phyloP scores from a whole-genome alignment of 2,113 vertebrate genomes.

The Perca flavescens region DNA sequence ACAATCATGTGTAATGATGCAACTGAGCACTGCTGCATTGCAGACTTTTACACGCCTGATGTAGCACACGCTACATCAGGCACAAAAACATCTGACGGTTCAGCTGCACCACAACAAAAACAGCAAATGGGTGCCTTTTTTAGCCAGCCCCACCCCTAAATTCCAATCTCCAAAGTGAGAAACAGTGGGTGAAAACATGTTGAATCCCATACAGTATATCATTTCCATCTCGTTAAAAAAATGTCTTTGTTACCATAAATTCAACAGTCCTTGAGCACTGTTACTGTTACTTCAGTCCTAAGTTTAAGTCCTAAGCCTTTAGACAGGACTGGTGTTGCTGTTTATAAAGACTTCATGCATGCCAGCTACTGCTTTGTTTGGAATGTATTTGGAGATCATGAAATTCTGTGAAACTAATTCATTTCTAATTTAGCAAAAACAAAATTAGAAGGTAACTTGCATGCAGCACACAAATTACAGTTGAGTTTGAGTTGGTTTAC shows the following conservation, averaged over 20 bases:
- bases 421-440: neutral
- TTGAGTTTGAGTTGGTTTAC: no score
- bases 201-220: neutral
- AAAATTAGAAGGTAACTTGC: no score
- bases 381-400: neutral
- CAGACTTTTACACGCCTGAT: neutral
- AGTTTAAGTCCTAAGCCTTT: neutral
- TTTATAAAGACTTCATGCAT: neutral
- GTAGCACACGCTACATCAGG: no score
- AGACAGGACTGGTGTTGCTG: neutral
- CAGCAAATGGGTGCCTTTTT: conserved; percentile 5
- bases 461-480: no score
- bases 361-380: neutral
- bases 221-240: neutral
- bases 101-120: conserved; percentile 7
- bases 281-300: neutral
- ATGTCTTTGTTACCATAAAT: neutral
- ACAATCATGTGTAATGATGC: neutral
- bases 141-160: neutral
- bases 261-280: neutral
- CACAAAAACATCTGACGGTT: neutral
- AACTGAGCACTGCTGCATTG: neutral
- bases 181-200: no score
- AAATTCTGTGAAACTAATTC: neutral
- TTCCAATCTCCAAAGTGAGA: neutral